Evolutionary conservation across 2,888 invertebrate genomes (phyloP), one percentile per base, ranked within the genome.

Genomic region (Ichneumon xanthorius): DNA sequence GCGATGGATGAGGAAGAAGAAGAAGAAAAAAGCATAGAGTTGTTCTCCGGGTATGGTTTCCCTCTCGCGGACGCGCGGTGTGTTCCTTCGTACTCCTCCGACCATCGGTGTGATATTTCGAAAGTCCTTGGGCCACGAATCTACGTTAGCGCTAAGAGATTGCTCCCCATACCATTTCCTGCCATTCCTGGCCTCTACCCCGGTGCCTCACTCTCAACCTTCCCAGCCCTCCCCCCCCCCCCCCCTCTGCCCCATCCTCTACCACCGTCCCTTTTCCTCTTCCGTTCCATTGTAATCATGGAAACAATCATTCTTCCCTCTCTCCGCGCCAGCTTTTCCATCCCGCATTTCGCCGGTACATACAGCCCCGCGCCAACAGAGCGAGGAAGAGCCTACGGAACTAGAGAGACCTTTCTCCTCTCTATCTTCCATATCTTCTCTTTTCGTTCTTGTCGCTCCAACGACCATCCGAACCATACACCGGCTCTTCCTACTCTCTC

Each of bases 141-240:
- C 91, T 90, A 92, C 93, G 92, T 92, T 92, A 92, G 91, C 91
- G 88, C 92, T 93, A 93, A 93, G 92, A 93, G 93, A 93, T 93
- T 93, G 92, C 92, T 92, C 91, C 88, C 91, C 86, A 91, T 89
- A 86, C 90, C 91, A 88, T 87, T 88, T 87, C 86, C 83, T 84
- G 89, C 88, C 80, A 86, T 72, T 81, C 75, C 90, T 86, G 82
- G 80, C 88, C 88, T 84, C 88, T 87, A 85, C 88, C 88, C 89
- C 88, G 89, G 87, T 88, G 87, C 89, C 89, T 4, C 67, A 48
- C 75, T 50, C 70, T 88, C 88, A 88, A 88, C 89, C 88, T 75
- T 53, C 40, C 75, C 68, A 33, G 61, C 70, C 79, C 80, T 80
- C 81, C 80, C 79, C 63, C 75, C 63, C 14, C 45, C 11, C 45